Conservation (phyloP, 2,797 vertebrate genomes). For the Astyanax mexicanus region DNA sequence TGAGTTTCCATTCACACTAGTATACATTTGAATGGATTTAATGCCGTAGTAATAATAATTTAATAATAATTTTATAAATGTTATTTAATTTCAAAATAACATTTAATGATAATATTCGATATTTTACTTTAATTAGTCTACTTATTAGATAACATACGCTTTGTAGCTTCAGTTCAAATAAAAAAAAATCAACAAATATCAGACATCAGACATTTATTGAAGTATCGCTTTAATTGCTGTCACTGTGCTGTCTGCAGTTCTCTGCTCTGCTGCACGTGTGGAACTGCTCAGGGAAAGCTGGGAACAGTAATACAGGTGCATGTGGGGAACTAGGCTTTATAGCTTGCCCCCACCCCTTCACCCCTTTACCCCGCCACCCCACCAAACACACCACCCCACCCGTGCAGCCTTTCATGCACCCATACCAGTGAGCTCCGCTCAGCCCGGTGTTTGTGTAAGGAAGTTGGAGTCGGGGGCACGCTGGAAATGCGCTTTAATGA, state of each 20-base stretch:
- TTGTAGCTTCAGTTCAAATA: too few relatives aligned
- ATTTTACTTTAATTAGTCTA: too few relatives aligned
- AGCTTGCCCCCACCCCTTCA: too few relatives aligned
- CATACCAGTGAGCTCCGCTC: constrained; percentile 37
- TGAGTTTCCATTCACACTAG: too few relatives aligned
- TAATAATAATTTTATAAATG: too few relatives aligned
- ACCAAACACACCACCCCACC: background rate
- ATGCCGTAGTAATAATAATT: too few relatives aligned
- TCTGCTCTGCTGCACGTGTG: constrained; percentile 33
- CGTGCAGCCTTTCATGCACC: background rate
- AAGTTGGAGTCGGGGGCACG: constrained; percentile 56
- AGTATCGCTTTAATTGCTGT: background rate
- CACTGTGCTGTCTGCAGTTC: background rate
- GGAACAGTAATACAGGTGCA: constrained; percentile 51
- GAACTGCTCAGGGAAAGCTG: constrained; percentile 36
- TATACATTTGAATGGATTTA: too few relatives aligned
- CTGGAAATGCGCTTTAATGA: constrained; percentile 55
- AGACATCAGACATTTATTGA: background rate
- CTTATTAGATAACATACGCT: too few relatives aligned
- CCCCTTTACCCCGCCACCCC: too few relatives aligned
- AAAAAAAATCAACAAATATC: background rate
- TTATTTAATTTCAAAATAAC: too few relatives aligned
- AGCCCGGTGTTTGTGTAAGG: constrained; percentile 58
- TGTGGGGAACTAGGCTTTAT: constrained; percentile 23
- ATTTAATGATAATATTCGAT: too few relatives aligned